Evolutionary conservation across 92 coral and sea anemone species (phyloP), one percentile per base, ranked within the genome.

Genomic region (Heliopora coerulea): DNA sequence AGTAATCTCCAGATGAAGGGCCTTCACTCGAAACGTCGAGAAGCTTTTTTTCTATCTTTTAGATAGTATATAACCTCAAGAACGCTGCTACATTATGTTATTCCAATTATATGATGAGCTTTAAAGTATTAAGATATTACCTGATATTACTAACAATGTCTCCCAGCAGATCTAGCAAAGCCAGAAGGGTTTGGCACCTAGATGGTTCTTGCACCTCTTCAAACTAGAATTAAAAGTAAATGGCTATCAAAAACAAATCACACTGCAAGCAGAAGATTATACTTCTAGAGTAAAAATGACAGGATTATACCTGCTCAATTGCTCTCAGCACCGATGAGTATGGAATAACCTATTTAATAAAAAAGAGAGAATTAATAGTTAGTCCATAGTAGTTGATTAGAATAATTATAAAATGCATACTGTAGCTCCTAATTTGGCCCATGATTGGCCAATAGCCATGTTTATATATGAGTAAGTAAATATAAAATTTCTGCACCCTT

Each of bases 301-400:
- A 30, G 7, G n/a, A 32, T 41, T 59, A 35, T 86, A 86, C 99
- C 99, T 95, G 96, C 56, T 95, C 95, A 24, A 95, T 83, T 34
- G 99, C 99, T 62, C 78, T 80, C 25, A 95, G 78, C 12, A 92
- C 96, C 64, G 90, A 84, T 70, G 96, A 90, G 59, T 84, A 90
- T 1, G 99, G 91, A 78, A 95, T 87, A 54, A 95, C 87, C 97
- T 46, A 15, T 56, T 46, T 26, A 54, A 25, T 40, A 17, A 67
- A 44, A 70, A 0, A 33, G 15, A 37, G 4, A 34, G 18, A 49
- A 14, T 2, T 34, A 34, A 64, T 10, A 37, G 11, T 4, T 37
- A 4, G 11, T 37, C 11, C 11, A 11, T 37, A 37, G 42, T 37
- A 11, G 11, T 11, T 37, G 11, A 37, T 34, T 6, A n/a, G n/a